These are phyloP conservation scores for Pogonomyrmex californicus DNA, from an alignment of 1,140 invertebrate genomes.

Conservation along the genomic window DNA sequence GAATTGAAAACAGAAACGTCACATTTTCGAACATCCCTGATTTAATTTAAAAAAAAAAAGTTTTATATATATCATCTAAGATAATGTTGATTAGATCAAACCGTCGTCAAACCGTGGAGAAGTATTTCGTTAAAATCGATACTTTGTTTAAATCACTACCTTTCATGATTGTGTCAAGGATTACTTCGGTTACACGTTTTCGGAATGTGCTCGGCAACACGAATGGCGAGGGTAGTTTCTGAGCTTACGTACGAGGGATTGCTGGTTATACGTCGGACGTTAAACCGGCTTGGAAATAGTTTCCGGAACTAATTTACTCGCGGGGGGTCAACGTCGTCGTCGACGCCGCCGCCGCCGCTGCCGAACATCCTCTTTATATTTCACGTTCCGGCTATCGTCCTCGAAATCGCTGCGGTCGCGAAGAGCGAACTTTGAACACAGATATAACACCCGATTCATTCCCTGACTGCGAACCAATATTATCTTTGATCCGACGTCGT, in stretches of 20 bases:
- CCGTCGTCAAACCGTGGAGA: background rate
- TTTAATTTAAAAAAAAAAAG: conserved; percentile 31
- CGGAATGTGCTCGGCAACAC: conserved; percentile 31
- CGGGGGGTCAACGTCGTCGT: conserved; percentile 50
- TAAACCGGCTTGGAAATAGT: conserved; percentile 79
- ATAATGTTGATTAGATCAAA: conserved; percentile 20
- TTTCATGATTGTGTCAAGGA: conserved; percentile 68
- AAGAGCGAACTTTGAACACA: conserved; percentile 56
- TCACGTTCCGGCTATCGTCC: conserved; percentile 52
- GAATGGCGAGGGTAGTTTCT: conserved; percentile 61
- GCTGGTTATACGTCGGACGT: conserved; percentile 75
- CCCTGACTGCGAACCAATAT: conserved; percentile 53
- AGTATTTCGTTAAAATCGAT: background rate
- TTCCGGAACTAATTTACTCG: conserved; percentile 79
- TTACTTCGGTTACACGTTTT: conserved; percentile 43
- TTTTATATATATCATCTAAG: background rate
- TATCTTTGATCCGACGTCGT: conserved; percentile 62
- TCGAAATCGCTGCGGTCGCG: conserved; percentile 59
- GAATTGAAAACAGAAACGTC: no score
- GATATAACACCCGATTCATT: conserved; percentile 58
- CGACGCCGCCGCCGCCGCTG: background rate
- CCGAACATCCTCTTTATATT: conserved; percentile 67
- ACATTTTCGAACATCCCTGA: background rate
- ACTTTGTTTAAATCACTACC: conserved; percentile 71
- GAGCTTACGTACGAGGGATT: conserved; percentile 65